Evolutionary conservation across 2,113 vertebrate species (phyloP).

Genomic region (Hippocampus mohnikei): DNA sequence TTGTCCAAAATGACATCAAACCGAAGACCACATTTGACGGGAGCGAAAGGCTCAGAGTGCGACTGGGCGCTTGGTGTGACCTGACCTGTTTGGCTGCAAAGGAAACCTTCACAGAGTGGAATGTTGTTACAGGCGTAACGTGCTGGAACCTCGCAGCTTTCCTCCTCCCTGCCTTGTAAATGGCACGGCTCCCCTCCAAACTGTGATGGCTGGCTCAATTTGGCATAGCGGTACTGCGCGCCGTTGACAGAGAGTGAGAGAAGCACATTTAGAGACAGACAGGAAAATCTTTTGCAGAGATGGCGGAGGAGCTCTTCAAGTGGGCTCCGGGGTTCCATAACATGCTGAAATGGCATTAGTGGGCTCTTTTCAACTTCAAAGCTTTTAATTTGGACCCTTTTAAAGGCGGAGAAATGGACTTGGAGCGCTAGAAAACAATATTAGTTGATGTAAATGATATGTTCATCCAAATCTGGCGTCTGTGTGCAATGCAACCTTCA

Average conservation of each 20-base stretch:
- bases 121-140: slow-evolving; percentile 73
- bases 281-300: slow-evolving; percentile 7
- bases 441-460: not conserved
- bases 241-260: slow-evolving; percentile 2
- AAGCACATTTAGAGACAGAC: slow-evolving; percentile 37
- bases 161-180: slow-evolving; percentile 72
- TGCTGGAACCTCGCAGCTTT: slow-evolving; percentile 71
- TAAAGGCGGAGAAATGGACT: slow-evolving; percentile 33
- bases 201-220: slow-evolving; percentile 78
- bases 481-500: too few relatives aligned
- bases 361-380: slow-evolving; percentile 54
- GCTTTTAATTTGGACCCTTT: slow-evolving; percentile 50
- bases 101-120: slow-evolving; percentile 83
- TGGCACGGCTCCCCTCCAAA: slow-evolving; percentile 80
- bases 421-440: not conserved
- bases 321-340: slow-evolving; percentile 33
- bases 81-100: slow-evolving; percentile 82
- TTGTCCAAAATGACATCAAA: not conserved
- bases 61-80: not conserved
- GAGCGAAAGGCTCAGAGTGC: not conserved
- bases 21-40: too few relatives aligned
- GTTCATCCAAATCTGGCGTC: too few relatives aligned
- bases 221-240: slow-evolving; percentile 80
- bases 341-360: slow-evolving; percentile 49
- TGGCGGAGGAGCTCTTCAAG: slow-evolving; percentile 17